Evolutionary conservation across 2,797 vertebrate genomes (phyloP).

Genomic region (Melanogrammus aeglefinus): DNA sequence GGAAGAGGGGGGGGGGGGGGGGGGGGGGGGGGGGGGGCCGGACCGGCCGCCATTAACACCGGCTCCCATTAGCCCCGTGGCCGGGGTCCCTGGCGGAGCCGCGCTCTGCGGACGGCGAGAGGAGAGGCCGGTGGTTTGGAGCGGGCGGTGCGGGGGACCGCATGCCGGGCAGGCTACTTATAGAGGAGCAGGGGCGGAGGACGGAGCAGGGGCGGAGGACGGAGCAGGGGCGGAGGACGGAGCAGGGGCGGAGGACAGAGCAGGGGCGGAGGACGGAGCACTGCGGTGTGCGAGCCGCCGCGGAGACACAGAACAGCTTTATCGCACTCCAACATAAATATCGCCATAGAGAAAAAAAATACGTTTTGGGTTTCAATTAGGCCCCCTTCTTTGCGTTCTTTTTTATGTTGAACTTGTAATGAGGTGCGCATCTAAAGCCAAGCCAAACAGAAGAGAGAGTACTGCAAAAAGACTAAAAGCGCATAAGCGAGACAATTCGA

Average conservation of each 20-base stretch:
- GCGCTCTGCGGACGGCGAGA: slow-evolving; percentile 67
- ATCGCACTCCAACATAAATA: slow-evolving; percentile 69
- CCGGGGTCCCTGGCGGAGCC: slow-evolving; percentile 73
- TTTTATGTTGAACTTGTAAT: no score
- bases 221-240: no score
- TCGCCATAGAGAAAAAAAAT: slow-evolving; percentile 57
- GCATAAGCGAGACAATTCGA: no score
- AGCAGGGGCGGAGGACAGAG: no score
- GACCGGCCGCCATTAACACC: slow-evolving; percentile 60
- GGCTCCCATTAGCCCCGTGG: slow-evolving; percentile 59
- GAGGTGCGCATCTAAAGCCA: no score
- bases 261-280: slow-evolving; percentile 36
- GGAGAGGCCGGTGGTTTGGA: slow-evolving; percentile 78
- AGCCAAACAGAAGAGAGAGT: no score
- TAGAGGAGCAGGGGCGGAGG: no score
- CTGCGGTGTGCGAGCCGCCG: slow-evolving; percentile 44
- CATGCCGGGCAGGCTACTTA: slow-evolving; percentile 71
- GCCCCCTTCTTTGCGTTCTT: no score
- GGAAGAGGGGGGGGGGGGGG: no score
- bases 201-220: no score
- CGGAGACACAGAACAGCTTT: slow-evolving; percentile 66
- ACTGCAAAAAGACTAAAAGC: no score
- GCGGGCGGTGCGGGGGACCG: slow-evolving; percentile 60
- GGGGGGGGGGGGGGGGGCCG: no score
- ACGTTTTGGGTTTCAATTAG: slow-evolving; percentile 60